Conservation (phyloP, 2,888 invertebrate genomes). For the Lysandra coridon region DNA sequence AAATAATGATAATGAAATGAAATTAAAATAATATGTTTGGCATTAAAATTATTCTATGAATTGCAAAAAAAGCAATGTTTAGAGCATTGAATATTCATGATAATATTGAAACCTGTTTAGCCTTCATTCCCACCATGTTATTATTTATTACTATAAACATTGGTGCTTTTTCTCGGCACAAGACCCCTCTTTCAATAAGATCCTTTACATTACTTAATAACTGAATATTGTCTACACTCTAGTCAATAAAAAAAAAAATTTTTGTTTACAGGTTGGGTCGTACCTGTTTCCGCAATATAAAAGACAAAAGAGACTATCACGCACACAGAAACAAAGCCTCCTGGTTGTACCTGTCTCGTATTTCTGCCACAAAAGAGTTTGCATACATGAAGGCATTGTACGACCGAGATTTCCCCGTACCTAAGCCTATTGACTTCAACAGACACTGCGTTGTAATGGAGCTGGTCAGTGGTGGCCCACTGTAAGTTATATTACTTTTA, state of each 20-base stretch:
- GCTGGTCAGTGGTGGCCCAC: slow-evolving; percentile 88
- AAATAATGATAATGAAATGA: no score
- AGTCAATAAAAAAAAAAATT: neutral
- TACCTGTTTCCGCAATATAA: slow-evolving; percentile 97
- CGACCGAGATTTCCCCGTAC: slow-evolving; percentile 95
- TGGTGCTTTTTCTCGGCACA: no score
- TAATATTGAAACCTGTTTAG: no score
- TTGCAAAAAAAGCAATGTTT: no score
- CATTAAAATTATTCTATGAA: no score
- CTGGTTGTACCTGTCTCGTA: slow-evolving; percentile 97
- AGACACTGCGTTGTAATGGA: slow-evolving; percentile 98
- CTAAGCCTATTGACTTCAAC: slow-evolving; percentile 96
- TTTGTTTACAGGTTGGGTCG: slow-evolving; percentile 87
- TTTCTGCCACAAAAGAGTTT: slow-evolving; percentile 98
- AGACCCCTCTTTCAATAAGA: no score
- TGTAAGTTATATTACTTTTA: slow-evolving; percentile 78
- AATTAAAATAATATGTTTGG: no score
- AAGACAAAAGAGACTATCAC: slow-evolving; percentile 98
- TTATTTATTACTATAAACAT: no score
- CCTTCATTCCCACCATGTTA: no score
- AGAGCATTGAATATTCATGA: no score
- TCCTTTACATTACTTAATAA: no score
- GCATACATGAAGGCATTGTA: slow-evolving; percentile 97
- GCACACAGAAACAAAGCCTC: slow-evolving; percentile 93
- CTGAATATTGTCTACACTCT: neutral